Percentiles rank a stretch among this genome's conserved stretches.
phyloP scores from a whole-genome alignment of 2,113 vertebrate species.

The Sciurus niger region DNA sequence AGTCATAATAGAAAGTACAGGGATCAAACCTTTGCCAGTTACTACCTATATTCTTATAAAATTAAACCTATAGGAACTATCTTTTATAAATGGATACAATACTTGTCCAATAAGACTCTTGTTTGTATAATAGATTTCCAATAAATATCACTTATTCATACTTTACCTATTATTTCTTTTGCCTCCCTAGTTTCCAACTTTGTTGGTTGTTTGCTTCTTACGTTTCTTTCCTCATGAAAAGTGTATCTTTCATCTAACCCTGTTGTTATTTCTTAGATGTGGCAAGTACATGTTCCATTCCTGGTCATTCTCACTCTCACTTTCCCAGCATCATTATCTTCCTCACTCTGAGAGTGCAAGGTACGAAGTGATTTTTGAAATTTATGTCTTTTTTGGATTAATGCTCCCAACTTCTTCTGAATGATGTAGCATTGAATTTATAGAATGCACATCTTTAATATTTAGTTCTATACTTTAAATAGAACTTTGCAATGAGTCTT shows the following conservation, averaged over 20 bases:
- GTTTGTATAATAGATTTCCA: neutral
- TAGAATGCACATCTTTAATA: neutral
- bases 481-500: neutral
- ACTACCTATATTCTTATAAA: neutral
- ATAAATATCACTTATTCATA: neutral
- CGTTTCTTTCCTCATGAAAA: neutral
- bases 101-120: neutral
- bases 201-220: neutral
- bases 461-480: neutral
- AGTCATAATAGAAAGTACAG: neutral
- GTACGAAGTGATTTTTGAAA: neutral
- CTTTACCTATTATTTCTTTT: neutral
- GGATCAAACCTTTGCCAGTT: neutral
- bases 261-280: neutral
- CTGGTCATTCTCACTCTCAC: fast-evolving
- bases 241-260: neutral
- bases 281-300: neutral
- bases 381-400: neutral
- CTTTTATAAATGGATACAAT: neutral
- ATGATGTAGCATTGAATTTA: neutral
- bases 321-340: neutral
- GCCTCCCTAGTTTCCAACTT: neutral
- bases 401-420: neutral
- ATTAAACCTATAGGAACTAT: neutral
- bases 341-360: neutral